Evolutionary conservation across 2,113 vertebrate species (phyloP).

Genomic region (Myodes glareolus): DNA sequence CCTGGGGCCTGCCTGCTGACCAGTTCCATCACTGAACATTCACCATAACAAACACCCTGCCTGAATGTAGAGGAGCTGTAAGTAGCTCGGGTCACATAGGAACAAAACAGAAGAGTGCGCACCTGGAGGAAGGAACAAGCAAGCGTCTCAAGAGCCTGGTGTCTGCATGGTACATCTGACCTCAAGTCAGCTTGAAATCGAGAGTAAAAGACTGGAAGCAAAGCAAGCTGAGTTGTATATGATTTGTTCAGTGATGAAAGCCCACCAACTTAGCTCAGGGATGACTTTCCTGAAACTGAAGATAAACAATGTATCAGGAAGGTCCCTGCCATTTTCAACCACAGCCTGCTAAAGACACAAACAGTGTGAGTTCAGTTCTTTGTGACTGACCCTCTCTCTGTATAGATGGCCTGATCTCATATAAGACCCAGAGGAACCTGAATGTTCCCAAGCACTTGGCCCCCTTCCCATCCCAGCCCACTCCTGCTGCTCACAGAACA

Average conservation of each 20-base stretch:
- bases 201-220: conserved; percentile 52
- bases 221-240: conserved; percentile 37
- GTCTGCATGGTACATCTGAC: not conserved
- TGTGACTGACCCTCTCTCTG: not conserved
- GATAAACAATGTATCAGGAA: conserved; percentile 30
- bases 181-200: conserved; percentile 55
- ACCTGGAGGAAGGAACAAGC: conserved; percentile 32
- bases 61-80: conserved; percentile 5
- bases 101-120: conserved; percentile 31
- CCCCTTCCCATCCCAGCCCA: not conserved
- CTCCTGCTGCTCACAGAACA: not conserved
- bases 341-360: not conserved
- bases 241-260: conserved; percentile 68
- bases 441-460: not conserved
- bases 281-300: conserved; percentile 64
- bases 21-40: conserved; percentile 10
- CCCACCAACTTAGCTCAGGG: conserved; percentile 58
- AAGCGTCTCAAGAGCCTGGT: not conserved
- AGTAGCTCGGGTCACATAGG: not conserved
- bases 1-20: not conserved
- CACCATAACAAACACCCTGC: not conserved
- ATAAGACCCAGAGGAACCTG: not conserved
- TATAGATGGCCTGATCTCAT: not conserved
- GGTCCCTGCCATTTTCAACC: conserved; percentile 41
- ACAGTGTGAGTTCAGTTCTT: not conserved